phyloP scores from a whole-genome alignment of 2,797 vertebrate species.

The Sebastes itinus region DNA sequence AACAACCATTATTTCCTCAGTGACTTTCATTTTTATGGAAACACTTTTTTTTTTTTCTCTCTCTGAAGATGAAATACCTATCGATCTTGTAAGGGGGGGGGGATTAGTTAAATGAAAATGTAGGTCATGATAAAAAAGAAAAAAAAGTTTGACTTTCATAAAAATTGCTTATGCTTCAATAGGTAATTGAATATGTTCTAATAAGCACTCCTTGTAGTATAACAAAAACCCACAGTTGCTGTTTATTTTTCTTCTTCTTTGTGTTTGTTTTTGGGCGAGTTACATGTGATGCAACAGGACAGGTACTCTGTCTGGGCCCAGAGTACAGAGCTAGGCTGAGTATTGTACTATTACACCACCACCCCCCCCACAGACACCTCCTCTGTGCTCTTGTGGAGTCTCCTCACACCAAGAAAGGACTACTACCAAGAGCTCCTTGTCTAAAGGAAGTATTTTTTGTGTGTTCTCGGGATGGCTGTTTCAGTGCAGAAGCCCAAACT shows the following conservation, averaged over 20 bases:
- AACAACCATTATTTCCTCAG: slow-evolving; percentile 60
- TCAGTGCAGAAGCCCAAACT: slow-evolving; percentile 37
- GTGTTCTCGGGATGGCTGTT: slow-evolving; percentile 37
- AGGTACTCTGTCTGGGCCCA: slow-evolving; percentile 72
- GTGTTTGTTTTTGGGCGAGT: slow-evolving; percentile 45
- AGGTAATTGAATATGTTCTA: slow-evolving; percentile 67
- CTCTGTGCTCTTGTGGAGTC: slow-evolving; percentile 44
- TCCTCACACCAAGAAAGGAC: slow-evolving; percentile 54
- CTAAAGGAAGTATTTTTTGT: slow-evolving; percentile 60
- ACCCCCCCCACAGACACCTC: background rate
- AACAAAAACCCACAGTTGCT: slow-evolving; percentile 54
- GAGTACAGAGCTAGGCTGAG: slow-evolving; percentile 61
- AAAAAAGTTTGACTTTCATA: slow-evolving; percentile 58
- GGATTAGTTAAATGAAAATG: slow-evolving; percentile 44
- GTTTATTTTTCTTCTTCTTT: slow-evolving; percentile 11
- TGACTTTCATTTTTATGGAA: slow-evolving; percentile 48
- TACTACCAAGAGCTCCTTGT: slow-evolving; percentile 48
- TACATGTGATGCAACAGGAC: slow-evolving; percentile 56
- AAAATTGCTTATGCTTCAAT: slow-evolving; percentile 63
- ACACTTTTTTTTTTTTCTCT: slow-evolving; percentile 1
- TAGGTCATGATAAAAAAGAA: slow-evolving; percentile 48
- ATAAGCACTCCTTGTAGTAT: slow-evolving; percentile 79
- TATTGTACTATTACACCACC: slow-evolving; percentile 55
- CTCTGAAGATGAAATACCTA: slow-evolving; percentile 22
- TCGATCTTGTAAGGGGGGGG: slow-evolving; percentile 9